Evolutionary conservation across 1,140 invertebrate species (phyloP).

Genomic region (Probaryconus sp.): DNA sequence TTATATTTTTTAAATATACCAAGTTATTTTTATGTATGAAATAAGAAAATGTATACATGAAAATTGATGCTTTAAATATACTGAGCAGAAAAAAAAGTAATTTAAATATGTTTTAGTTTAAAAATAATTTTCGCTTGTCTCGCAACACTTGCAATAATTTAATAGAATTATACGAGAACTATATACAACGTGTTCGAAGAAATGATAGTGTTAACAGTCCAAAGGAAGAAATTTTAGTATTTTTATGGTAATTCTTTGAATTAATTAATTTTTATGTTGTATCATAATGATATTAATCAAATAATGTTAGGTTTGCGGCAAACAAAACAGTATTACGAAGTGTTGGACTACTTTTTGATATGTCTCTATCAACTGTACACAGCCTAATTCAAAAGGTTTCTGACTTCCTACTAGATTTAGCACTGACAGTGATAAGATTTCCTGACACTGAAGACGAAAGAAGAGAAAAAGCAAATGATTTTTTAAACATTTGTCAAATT

Average conservation of each 20-base stretch:
- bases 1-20: too few species aligned
- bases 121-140: too few species aligned
- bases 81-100: too few species aligned
- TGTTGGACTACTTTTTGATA: neutral
- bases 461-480: slow-evolving; percentile 4
- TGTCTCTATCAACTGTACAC: slow-evolving; percentile 11
- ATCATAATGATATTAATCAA: too few species aligned
- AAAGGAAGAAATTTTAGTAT: slow-evolving; percentile 17
- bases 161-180: slow-evolving; percentile 12
- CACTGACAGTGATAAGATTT: slow-evolving; percentile 8
- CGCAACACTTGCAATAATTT: too few species aligned
- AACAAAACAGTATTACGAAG: slow-evolving; percentile 9
- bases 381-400: neutral
- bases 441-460: slow-evolving; percentile 9
- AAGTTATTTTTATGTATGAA: too few species aligned
- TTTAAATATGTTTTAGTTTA: too few species aligned
- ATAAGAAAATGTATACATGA: too few species aligned
- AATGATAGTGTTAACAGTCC: slow-evolving; percentile 6
- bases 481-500: slow-evolving; percentile 27
- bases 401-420: slow-evolving; percentile 15
- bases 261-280: neutral
- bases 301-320: slow-evolving; percentile 29
- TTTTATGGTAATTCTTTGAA: slow-evolving; percentile 19
- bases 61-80: too few species aligned
- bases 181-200: too few species aligned